A percentile compares a stretch with the other conserved stretches of the same genome.
Evolutionary conservation across 2,888 invertebrate species (phyloP).

Genomic region (Phragmatobia fuliginosa): DNA sequence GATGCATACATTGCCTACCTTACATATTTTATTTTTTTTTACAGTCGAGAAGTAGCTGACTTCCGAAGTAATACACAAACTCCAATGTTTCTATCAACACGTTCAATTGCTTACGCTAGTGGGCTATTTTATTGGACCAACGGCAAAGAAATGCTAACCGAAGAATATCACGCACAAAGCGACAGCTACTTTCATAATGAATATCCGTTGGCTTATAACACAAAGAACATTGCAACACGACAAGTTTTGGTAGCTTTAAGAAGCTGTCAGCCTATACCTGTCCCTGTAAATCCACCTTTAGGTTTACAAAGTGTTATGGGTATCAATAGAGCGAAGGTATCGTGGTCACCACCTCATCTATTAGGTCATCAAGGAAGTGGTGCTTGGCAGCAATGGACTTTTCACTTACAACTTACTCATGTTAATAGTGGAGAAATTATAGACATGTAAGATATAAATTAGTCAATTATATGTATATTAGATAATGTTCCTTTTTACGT

Average conservation of each 20-base stretch:
- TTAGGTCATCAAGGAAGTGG: conserved; percentile 91
- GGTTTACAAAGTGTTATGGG: conserved; percentile 94
- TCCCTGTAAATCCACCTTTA: conserved; percentile 92
- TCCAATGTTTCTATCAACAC: conserved; percentile 91
- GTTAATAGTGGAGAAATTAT: conserved; percentile 67
- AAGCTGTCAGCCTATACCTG: conserved; percentile 92
- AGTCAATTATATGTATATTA: background rate
- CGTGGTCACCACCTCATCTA: conserved; percentile 93
- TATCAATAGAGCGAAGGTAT: conserved; percentile 90
- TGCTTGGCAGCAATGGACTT: conserved; percentile 91
- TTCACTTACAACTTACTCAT: conserved; percentile 90
- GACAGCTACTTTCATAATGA: conserved; percentile 93
- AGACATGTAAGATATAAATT: conserved; percentile 64
- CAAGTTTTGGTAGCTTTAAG: conserved; percentile 87
- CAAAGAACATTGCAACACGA: conserved; percentile 69
- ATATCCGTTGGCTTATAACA: conserved; percentile 86
- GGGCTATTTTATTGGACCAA: conserved; percentile 95
- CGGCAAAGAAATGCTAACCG: conserved; percentile 91
- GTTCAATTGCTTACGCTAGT: conserved; percentile 91
- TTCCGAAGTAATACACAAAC: conserved; percentile 91
- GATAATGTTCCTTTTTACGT: background rate
- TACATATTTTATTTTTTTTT: conserved; percentile 31
- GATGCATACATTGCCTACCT: background rate
- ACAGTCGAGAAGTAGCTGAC: conserved; percentile 89
- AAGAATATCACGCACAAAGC: conserved; percentile 91